These are phyloP conservation scores for Slavum lentiscoides DNA, from an alignment of 2,888 invertebrate species.

Conservation along the genomic window DNA sequence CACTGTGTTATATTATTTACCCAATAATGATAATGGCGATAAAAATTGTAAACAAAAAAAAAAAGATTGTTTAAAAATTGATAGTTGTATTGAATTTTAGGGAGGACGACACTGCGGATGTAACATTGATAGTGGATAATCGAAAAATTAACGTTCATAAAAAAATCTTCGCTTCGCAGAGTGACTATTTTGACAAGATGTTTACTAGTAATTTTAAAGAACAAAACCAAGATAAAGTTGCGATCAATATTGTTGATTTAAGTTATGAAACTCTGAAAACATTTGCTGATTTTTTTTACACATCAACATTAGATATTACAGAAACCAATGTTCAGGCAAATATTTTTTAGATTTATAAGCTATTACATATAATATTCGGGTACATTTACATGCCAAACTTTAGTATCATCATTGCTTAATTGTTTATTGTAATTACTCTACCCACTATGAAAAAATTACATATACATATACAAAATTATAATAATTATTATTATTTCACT, in stretches of 20 bases:
- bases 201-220: constrained; percentile 37
- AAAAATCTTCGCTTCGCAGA: not conserved
- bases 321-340: constrained; percentile 43
- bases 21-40: too few species aligned
- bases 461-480: too few species aligned
- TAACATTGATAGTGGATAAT: constrained; percentile 9
- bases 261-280: constrained; percentile 28
- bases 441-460: too few species aligned
- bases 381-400: not conserved
- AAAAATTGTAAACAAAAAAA: not conserved
- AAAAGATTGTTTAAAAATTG: not conserved
- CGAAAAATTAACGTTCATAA: constrained; percentile 26
- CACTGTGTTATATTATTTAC: not conserved
- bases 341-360: not conserved
- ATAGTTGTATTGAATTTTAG: not conserved
- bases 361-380: not conserved
- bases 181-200: constrained; percentile 40
- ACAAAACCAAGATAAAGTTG: constrained; percentile 23
- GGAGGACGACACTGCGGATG: not conserved
- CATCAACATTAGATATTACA: constrained; percentile 17
- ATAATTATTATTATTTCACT: not conserved
- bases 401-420: not conserved
- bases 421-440: too few species aligned
- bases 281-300: constrained; percentile 17
- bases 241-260: constrained; percentile 26